Evolutionary conservation across 1,140 invertebrate species (phyloP).

Genomic region (Drosophila varians): DNA sequence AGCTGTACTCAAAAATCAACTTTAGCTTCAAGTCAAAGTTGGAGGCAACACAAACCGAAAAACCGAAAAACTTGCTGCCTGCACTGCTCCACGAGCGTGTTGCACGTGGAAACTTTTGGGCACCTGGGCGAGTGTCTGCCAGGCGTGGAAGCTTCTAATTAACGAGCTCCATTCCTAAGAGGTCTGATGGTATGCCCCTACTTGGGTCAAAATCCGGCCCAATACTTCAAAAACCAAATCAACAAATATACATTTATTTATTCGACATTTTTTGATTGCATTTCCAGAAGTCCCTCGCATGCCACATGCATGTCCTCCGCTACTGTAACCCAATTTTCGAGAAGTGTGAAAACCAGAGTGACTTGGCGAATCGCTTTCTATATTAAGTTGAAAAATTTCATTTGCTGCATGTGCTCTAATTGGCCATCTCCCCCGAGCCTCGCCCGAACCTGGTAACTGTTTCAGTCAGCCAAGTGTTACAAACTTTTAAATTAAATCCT

Average conservation of each 20-base stretch:
- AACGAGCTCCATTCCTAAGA: conserved; percentile 59
- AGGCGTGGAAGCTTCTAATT: conserved; percentile 78
- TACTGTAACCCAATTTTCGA: background rate
- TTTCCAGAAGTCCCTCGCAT: no score
- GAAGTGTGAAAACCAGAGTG: conserved; percentile 23
- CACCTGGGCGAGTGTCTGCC: conserved; percentile 57
- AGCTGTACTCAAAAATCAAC: conserved; percentile 28
- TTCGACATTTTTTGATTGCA: background rate
- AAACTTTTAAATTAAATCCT: conserved; percentile 73
- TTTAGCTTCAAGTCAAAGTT: conserved; percentile 54
- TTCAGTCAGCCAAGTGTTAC: conserved; percentile 31
- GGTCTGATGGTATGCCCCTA: conserved; percentile 4
- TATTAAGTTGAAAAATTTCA: conserved; percentile 73
- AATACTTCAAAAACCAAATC: no score
- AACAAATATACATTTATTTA: no score
- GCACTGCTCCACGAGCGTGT: conserved; percentile 34
- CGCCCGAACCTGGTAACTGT: background rate
- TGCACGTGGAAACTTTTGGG: conserved; percentile 65
- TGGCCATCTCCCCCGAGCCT: conserved; percentile 7
- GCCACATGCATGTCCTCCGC: no score
- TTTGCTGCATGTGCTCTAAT: conserved; percentile 65
- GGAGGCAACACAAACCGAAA: conserved; percentile 53
- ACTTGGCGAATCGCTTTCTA: conserved; percentile 41
- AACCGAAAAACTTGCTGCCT: conserved; percentile 43
- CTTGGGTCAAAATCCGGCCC: background rate